phyloP scores from a whole-genome alignment of 2,797 vertebrate genomes.

The Sandelia bainsii region DNA sequence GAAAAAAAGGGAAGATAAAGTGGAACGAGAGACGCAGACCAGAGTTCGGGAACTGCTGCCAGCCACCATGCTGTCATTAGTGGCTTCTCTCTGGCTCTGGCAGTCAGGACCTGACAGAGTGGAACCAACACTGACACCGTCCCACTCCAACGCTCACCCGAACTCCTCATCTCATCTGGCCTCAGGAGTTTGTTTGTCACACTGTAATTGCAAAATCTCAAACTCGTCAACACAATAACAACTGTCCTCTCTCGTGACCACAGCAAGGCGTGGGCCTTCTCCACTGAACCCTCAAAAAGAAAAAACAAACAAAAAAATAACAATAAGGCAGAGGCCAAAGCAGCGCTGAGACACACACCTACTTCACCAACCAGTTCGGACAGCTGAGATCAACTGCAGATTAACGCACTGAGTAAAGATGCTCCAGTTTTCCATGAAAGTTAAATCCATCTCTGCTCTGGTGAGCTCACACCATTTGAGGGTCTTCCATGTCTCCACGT shows the following conservation, averaged over 20 bases:
- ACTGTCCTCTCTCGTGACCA: conserved; percentile 62
- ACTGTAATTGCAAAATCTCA: conserved; percentile 54
- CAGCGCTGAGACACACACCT: conserved; percentile 35
- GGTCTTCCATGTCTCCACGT: conserved; percentile 60
- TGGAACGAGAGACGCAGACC: conserved; percentile 53
- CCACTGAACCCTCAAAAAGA: conserved; percentile 58
- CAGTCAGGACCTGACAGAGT: conserved; percentile 59
- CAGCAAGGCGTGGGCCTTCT: conserved; percentile 73
- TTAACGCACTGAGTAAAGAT: conserved; percentile 17
- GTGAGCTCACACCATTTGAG: conserved; percentile 49
- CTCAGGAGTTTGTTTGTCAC: conserved; percentile 44
- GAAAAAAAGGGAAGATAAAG: conserved; percentile 50
- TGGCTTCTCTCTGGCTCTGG: conserved; percentile 60
- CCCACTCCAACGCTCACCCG: conserved; percentile 25
- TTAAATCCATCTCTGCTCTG: conserved; percentile 52
- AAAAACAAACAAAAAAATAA: conserved; percentile 31
- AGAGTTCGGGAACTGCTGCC: conserved; percentile 65
- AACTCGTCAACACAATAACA: conserved; percentile 63
- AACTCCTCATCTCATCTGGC: conserved; percentile 49
- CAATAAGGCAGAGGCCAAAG: conserved; percentile 36
- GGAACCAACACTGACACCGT: conserved; percentile 56
- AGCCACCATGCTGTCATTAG: conserved; percentile 75
- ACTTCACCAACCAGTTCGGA: conserved; percentile 18
- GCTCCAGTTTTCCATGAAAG: conserved; percentile 57
- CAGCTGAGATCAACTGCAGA: conserved; percentile 25